Evolutionary conservation across 2,797 vertebrate genomes (phyloP), one percentile per base, ranked within the genome.

Genomic region (Melanotaenia maccullochi): DNA sequence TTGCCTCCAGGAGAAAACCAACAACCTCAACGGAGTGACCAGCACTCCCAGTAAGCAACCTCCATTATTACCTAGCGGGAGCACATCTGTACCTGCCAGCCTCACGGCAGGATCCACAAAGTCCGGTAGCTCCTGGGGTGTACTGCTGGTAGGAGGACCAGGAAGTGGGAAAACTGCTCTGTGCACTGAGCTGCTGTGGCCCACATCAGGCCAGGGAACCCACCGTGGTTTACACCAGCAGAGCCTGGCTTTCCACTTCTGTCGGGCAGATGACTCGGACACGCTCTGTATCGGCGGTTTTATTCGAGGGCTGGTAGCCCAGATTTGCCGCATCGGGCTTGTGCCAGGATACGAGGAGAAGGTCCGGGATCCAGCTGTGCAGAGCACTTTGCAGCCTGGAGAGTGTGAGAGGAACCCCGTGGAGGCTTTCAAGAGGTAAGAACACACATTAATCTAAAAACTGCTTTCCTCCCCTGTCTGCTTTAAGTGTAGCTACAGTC

Each of bases 391-490:
- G 85, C 96, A 96, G 71, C 95, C 96, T 0, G 97, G 97, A 7
- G 97, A 99, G 75, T 98, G 97, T 20, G 98, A 99, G 93, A 95
- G 97, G 90, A 97, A 98, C 90, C 97, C 97, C 28, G 94, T 95
- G 0, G 97, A 99, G 93, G 96, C 97, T 0, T 99, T 99, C 93
- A 99, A 99, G 92, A 98, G 97, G 98, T 99, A 95, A 75, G 85
- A 9, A 57, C 32, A 9, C 30, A 71, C 28, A 25, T 5, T 2
- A 13, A 25, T 52, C 11, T 25, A 28, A 28, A 13, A 12, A 54
- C 13, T 6, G 1, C 24, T 28, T 14, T 25, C 24, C 5, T 4
- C 9, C 14, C n/a, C 16, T 5, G 33, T 9, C 18, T 35, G 5
- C 28, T 9, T 9, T 30, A 5, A n/a, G 38, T 56, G 14, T 32